A percentile compares a stretch with the other conserved stretches of the same genome.
These are phyloP conservation scores for Actinia tenebrosa DNA, from an alignment of 64 coral and sea anemone genomes.

Conservation along the genomic window DNA sequence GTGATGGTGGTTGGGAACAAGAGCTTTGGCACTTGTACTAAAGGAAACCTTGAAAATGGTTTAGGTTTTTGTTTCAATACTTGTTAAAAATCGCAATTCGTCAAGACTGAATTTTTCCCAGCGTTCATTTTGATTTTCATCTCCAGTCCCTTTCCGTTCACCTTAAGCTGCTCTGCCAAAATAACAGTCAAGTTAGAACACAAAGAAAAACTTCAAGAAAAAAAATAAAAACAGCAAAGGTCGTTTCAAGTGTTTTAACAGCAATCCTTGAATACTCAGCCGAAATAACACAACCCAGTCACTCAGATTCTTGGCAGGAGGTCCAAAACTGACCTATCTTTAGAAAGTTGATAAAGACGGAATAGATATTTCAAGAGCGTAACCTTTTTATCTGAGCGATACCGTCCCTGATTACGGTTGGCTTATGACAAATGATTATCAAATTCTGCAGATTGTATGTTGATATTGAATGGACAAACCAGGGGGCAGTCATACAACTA, in stretches of 20 bases:
- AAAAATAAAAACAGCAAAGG: background rate
- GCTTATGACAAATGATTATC: background rate
- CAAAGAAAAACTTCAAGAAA: background rate
- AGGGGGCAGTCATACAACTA: background rate
- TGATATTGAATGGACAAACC: background rate
- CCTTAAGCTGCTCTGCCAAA: background rate
- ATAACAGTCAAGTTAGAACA: background rate
- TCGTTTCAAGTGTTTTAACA: background rate
- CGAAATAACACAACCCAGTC: background rate
- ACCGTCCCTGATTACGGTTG: background rate
- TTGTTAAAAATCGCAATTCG: background rate
- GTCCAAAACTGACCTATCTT: background rate
- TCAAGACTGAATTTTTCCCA: background rate
- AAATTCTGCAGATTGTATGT: background rate
- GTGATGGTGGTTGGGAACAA: too few species aligned
- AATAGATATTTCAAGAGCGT: background rate
- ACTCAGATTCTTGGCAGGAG: background rate
- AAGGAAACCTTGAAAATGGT: too few species aligned
- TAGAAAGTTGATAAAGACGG: background rate
- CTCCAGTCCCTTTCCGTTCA: background rate
- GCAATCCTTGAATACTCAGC: background rate
- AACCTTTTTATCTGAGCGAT: conserved; percentile 8
- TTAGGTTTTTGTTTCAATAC: too few species aligned
- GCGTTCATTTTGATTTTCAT: background rate
- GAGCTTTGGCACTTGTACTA: too few species aligned